Conservation (phyloP, 2,888 invertebrate genomes). For the Schizaphis graminum region DNA sequence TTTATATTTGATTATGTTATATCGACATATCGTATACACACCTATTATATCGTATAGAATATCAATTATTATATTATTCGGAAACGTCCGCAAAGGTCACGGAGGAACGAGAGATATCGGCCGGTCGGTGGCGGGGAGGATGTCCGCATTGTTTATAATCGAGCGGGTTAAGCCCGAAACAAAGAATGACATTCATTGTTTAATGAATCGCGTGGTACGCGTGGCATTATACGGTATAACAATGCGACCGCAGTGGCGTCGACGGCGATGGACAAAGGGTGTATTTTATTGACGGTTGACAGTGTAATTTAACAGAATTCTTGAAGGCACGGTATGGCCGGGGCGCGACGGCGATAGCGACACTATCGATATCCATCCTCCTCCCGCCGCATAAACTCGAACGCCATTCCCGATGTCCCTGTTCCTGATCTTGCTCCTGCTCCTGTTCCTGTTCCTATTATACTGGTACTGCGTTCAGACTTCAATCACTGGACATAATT, state of each 20-base stretch:
- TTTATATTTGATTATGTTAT: neutral
- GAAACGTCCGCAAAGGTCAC: neutral
- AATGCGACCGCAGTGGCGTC: conserved; percentile 19
- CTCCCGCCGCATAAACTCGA: neutral
- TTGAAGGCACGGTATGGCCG: neutral
- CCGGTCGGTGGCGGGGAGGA: neutral
- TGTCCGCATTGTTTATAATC: conserved; percentile 42
- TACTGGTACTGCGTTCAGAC: neutral
- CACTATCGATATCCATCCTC: neutral
- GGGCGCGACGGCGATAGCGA: neutral
- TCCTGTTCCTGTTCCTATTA: neutral
- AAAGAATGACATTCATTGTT: conserved; percentile 56
- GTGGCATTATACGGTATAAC: neutral
- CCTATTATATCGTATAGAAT: neutral
- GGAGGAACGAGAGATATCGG: neutral
- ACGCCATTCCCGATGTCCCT: neutral
- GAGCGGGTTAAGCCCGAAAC: conserved; percentile 36
- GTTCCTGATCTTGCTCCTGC: neutral
- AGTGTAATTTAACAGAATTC: conserved; percentile 45
- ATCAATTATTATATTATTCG: conserved; percentile 19
- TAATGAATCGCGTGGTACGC: conserved; percentile 6
- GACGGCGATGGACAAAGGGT: conserved; percentile 27
- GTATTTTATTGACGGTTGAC: conserved; percentile 50
- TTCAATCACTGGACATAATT: neutral
- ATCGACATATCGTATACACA: neutral